Percentiles rank a stretch among this genome's conserved stretches.
phyloP scores from a whole-genome alignment of 2,113 vertebrate species.

The Tragelaphus imberbis region DNA sequence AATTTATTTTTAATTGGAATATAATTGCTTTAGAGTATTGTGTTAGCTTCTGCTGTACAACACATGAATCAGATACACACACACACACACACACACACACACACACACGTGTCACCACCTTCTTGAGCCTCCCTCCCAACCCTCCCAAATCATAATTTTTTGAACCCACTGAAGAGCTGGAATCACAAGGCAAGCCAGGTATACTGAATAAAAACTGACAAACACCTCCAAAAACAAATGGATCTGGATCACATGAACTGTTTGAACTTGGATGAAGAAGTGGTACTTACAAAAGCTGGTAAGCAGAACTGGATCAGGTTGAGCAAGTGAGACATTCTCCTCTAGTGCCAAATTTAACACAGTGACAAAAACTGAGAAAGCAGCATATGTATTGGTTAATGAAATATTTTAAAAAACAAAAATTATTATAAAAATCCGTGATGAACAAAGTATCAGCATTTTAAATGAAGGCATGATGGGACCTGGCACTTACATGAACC shows the following conservation, averaged over 20 bases:
- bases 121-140: background rate
- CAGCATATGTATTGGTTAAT: background rate
- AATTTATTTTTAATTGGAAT: too few relatives aligned
- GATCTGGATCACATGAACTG: background rate
- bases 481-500: background rate
- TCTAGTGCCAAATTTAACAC: background rate
- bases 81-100: fast-evolving
- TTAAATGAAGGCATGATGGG: background rate
- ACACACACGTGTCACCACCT: fast-evolving
- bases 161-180: background rate
- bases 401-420: background rate
- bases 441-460: background rate
- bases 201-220: background rate
- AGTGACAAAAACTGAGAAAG: background rate
- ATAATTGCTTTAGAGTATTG: too few relatives aligned
- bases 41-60: too few relatives aligned
- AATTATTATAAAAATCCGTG: background rate
- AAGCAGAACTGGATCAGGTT: background rate
- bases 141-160: background rate
- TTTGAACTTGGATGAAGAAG: background rate
- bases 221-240: background rate
- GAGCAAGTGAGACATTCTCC: background rate
- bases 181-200: background rate
- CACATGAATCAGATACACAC: background rate
- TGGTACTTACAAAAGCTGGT: background rate